Conservation (phyloP, 2,888 invertebrate species). For the Trichacis sp. region DNA sequence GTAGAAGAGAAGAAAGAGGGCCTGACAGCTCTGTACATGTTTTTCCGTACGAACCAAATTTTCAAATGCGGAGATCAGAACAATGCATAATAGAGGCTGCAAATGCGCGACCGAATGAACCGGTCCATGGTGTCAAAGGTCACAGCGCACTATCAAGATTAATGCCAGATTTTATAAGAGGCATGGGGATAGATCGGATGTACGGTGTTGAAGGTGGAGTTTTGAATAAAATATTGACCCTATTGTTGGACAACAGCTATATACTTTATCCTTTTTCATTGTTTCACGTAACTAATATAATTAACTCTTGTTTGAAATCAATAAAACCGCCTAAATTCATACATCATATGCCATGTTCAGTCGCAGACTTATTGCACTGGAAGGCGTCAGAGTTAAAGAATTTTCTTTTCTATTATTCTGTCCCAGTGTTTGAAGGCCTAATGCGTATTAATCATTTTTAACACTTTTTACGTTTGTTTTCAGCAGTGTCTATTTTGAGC, state of each 20-base stretch:
- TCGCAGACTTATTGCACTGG: too few species aligned
- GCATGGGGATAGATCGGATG: constrained; percentile 38
- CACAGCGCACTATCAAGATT: too few species aligned
- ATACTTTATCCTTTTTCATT: constrained; percentile 21
- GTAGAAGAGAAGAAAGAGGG: too few species aligned
- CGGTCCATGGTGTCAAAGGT: constrained; percentile 37
- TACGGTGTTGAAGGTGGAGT: constrained; percentile 39
- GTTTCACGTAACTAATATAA: constrained; percentile 7
- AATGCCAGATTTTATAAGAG: too few species aligned
- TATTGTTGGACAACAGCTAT: constrained; percentile 31
- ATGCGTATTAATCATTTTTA: too few species aligned
- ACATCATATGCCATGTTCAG: constrained; percentile 29
- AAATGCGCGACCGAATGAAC: too few species aligned
- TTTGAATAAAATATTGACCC: constrained; percentile 25
- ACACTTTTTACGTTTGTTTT: too few species aligned
- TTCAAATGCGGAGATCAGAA: too few species aligned
- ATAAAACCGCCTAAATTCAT: constrained; percentile 37
- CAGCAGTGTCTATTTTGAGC: constrained; percentile 16
- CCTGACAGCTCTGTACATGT: too few species aligned
- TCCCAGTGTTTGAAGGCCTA: constrained; percentile 23
- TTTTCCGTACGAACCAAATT: too few species aligned
- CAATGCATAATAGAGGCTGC: too few species aligned
- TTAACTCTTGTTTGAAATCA: neutral
- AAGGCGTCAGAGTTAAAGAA: constrained; percentile 34
- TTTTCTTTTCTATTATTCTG: constrained; percentile 31